Evolutionary conservation across 2,113 vertebrate species (phyloP), one percentile per base, ranked within the genome.

Genomic region (Ahaetulla prasina): DNA sequence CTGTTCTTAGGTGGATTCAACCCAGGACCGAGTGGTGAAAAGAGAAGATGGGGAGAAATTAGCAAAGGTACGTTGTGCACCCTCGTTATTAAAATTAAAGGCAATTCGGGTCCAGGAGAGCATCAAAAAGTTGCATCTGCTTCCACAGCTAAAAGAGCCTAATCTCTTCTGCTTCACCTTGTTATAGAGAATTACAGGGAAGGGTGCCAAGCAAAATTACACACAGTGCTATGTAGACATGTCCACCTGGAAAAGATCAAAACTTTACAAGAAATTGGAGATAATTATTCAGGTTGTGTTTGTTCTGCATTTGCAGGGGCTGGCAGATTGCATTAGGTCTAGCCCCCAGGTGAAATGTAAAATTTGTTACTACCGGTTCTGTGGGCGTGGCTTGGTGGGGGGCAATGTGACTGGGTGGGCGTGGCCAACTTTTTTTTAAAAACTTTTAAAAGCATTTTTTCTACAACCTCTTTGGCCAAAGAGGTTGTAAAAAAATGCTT

Each of bases 11-110:
- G 98, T 98, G 93, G 99, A 99, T 93, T 98, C 98, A n/a, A 96
- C 98, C 89, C 98, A 99, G 88, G 98, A 99, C 86, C 97, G 98
- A 63, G 98, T 97, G 95, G 98, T 99, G 93, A 99, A 98, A 94
- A 98, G 98, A 94, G 99, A 99, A 95, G 98, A 99, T 0, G 99
- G 98, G 2, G 99, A 99, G 96, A 98, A 98, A 92, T 96, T 99
- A 55, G 99, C 99, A 91, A 99, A 99, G 98, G 99, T 99, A 95
- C 60, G 94, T 85, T 74, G 84, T 14, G 2, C 4, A 2, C 18
- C 16, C 45, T 0, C 0, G 23, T 85, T 10, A 20, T 27, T 47
- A 60, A 86, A 23, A 60, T 12, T 3, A n/a, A n/a, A 8, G n/a
- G 30, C 47, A n/a, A 60, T 57, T 85, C 7, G 30, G 90, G 54